phyloP scores from a whole-genome alignment of 2,113 vertebrate genomes.

The Siniperca chuatsi region DNA sequence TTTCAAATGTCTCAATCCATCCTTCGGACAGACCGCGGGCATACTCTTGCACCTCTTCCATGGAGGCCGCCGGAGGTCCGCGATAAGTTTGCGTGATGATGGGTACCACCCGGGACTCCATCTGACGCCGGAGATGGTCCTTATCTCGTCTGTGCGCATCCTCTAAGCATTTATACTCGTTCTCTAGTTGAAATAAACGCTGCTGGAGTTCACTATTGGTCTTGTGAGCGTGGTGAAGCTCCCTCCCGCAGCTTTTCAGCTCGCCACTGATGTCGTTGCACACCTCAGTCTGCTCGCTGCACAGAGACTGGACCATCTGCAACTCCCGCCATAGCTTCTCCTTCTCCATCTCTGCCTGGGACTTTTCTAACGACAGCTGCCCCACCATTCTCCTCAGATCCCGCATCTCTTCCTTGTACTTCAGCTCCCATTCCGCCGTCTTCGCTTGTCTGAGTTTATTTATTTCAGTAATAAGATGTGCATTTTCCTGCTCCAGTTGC shows the following conservation, averaged over 20 bases:
- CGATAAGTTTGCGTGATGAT: slow-evolving; percentile 75
- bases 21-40: slow-evolving; percentile 86
- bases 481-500: slow-evolving; percentile 90
- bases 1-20: slow-evolving; percentile 86
- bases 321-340: slow-evolving; percentile 85
- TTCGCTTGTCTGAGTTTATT: slow-evolving; percentile 78
- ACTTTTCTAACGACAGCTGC: slow-evolving; percentile 85
- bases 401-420: slow-evolving; percentile 80
- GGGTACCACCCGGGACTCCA: slow-evolving; percentile 72
- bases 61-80: slow-evolving; percentile 72
- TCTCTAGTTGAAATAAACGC: slow-evolving; percentile 84
- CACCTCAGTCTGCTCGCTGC: slow-evolving; percentile 77
- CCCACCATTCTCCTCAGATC: slow-evolving; percentile 84
- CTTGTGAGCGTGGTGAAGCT: slow-evolving; percentile 80
- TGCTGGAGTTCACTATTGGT: slow-evolving; percentile 86
- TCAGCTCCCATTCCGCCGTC: slow-evolving; percentile 67
- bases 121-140: slow-evolving; percentile 80
- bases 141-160: slow-evolving; percentile 83
- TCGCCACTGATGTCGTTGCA: slow-evolving; percentile 83
- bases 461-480: slow-evolving; percentile 84
- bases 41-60: slow-evolving; percentile 86
- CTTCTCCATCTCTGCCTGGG: slow-evolving; percentile 86
- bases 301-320: slow-evolving; percentile 77
- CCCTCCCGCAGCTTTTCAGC: slow-evolving; percentile 76
- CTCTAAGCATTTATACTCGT: slow-evolving; percentile 83